Evolutionary conservation across 2,888 invertebrate species (phyloP).

Genomic region (Teleiodes luculella): DNA sequence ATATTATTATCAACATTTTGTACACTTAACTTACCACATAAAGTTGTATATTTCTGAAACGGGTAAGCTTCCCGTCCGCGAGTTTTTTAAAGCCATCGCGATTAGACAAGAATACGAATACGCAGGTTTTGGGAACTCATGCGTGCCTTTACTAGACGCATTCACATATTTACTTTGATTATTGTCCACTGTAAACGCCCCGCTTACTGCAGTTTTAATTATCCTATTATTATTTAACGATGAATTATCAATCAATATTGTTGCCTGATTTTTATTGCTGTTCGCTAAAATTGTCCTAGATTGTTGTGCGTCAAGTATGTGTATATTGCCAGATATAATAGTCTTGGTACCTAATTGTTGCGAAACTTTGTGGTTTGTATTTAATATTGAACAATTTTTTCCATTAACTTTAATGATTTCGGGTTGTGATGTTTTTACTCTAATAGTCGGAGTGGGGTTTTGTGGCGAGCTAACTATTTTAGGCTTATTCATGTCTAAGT

Average conservation of each 20-base stretch:
- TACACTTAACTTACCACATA: conserved; percentile 97
- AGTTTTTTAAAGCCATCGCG: conserved; percentile 98
- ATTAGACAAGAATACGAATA: conserved; percentile 99
- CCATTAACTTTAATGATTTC: conserved; percentile 69
- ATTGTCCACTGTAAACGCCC: conserved; percentile 60
- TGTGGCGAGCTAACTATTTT: conserved; percentile 40
- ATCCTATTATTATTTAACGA: conserved; percentile 66
- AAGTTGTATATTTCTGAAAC: conserved; percentile 99
- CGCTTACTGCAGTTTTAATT: conserved; percentile 67
- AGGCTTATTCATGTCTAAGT: conserved; percentile 68
- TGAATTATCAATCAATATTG: conserved; percentile 73
- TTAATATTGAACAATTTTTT: conserved; percentile 70
- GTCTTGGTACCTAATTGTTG: conserved; percentile 71
- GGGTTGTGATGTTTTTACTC: conserved; percentile 63
- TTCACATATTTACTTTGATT: conserved; percentile 66
- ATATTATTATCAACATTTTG: not conserved
- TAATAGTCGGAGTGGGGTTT: conserved; percentile 50
- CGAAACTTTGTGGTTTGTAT: conserved; percentile 64
- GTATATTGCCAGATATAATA: conserved; percentile 75
- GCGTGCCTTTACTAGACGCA: conserved; percentile 63
- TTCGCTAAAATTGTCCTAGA: conserved; percentile 73
- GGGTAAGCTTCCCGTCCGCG: conserved; percentile 94
- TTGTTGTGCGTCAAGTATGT: conserved; percentile 72
- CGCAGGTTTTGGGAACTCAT: conserved; percentile 94
- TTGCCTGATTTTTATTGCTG: conserved; percentile 68